Percentiles rank a stretch among this genome's conserved stretches.
phyloP scores from a whole-genome alignment of 2,888 invertebrate genomes.

The Ferrisia virgata region DNA sequence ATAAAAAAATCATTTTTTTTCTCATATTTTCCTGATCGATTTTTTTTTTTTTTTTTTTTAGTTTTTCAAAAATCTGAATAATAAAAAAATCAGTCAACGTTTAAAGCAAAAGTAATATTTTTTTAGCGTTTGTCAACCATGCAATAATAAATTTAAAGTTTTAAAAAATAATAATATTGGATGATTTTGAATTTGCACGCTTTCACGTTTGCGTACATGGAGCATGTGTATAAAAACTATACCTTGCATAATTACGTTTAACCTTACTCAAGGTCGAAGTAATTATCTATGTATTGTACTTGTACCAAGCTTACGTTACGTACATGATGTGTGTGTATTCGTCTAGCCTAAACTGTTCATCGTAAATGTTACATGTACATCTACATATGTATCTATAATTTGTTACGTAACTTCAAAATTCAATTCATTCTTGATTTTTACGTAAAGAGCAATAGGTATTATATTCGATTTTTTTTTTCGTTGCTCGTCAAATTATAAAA shows the following conservation, averaged over 20 bases:
- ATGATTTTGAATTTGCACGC: conserved; percentile 5
- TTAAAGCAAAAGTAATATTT: neutral
- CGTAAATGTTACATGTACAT: neutral
- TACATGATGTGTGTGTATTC: neutral
- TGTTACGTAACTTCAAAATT: neutral
- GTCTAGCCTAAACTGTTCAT: neutral
- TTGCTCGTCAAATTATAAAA: too few species aligned
- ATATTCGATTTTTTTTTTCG: too few species aligned
- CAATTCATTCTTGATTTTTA: neutral
- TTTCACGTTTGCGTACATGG: neutral
- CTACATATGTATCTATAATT: neutral
- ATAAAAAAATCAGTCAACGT: neutral
- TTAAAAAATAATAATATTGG: neutral
- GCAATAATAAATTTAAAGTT: neutral
- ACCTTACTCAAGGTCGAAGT: conserved; percentile 41
- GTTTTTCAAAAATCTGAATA: neutral
- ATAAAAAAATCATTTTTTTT: neutral
- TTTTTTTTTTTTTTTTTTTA: neutral
- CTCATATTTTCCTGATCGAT: neutral
- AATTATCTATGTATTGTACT: conserved; percentile 40
- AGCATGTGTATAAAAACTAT: neutral
- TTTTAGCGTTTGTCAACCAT: neutral
- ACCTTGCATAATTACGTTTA: conserved; percentile 32
- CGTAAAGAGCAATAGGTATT: too few species aligned
- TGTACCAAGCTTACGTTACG: conserved; percentile 22